Evolutionary conservation across 92 coral and sea anemone species (phyloP).

Genomic region (Actinostola sp.): DNA sequence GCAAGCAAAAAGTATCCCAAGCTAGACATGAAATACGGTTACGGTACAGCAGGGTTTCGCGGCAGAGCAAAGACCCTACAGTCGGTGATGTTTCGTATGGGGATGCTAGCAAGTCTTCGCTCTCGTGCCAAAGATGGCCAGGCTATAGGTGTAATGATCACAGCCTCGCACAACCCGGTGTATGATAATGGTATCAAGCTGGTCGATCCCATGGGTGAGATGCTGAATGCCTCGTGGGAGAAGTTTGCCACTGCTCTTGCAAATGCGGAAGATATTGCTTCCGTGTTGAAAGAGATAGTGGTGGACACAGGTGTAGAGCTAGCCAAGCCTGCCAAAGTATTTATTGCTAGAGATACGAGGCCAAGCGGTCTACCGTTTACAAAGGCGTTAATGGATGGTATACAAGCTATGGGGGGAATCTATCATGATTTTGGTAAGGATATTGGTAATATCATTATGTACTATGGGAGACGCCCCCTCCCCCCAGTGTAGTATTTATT

Average conservation of each 20-base stretch:
- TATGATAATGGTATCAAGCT: constrained; percentile 97
- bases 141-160: constrained; percentile 88
- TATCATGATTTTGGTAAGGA: constrained; percentile 88
- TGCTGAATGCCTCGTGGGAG: constrained; percentile 96
- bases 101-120: constrained; percentile 88
- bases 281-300: constrained; percentile 57
- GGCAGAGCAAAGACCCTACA: constrained; percentile 68
- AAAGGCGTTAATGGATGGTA: constrained; percentile 75
- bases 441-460: too few relatives aligned
- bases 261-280: constrained; percentile 75
- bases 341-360: constrained; percentile 91
- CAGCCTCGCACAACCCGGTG: constrained; percentile 98
- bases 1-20: constrained; percentile 76
- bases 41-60: constrained; percentile 99
- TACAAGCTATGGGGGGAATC: constrained; percentile 83
- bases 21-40: constrained; percentile 75
- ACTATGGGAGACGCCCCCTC: constrained; percentile 3
- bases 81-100: constrained; percentile 98
- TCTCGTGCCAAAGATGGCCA: constrained; percentile 84
- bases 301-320: constrained; percentile 46
- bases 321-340: constrained; percentile 69
- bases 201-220: constrained; percentile 96
- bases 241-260: constrained; percentile 83
- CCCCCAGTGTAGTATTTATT: neutral
- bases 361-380: constrained; percentile 83